phyloP scores from a whole-genome alignment of 1,140 invertebrate genomes.

The Proctacanthus coquilletti region DNA sequence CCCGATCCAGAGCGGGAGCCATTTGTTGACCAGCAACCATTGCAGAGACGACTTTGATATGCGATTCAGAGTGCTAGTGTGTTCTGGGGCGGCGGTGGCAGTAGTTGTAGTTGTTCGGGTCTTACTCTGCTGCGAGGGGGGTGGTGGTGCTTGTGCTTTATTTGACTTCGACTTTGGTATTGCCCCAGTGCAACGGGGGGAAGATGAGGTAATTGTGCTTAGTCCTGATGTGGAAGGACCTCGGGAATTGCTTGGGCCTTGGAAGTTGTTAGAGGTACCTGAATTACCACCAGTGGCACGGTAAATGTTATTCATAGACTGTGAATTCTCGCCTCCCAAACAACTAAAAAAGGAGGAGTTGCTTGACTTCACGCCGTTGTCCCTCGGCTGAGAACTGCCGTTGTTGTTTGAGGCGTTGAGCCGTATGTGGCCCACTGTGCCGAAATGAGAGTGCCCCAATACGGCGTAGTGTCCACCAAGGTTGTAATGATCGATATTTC shows the following conservation, averaged over 20 bases:
- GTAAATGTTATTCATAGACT: conserved; percentile 29
- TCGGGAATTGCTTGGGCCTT: no score
- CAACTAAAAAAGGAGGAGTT: conserved; percentile 28
- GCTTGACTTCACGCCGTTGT: conserved; percentile 21
- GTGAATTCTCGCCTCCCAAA: conserved; percentile 27
- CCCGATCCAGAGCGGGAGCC: conserved; percentile 39
- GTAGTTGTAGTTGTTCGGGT: not conserved
- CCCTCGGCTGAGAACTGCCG: conserved; percentile 4
- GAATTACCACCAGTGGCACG: conserved; percentile 14
- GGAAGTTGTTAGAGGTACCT: conserved; percentile 5
- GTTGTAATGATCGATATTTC: conserved; percentile 38
- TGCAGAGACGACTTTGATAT: conserved; percentile 40
- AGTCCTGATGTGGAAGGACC: no score
- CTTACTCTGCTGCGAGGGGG: no score
- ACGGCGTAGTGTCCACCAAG: conserved; percentile 28
- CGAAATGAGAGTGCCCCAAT: conserved; percentile 27
- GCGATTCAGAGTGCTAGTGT: conserved; percentile 23
- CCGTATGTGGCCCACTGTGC: conserved; percentile 26
- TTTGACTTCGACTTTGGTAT: no score
- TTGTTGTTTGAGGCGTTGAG: conserved; percentile 15
- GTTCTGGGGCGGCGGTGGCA: conserved; percentile 8
- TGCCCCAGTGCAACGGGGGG: no score
- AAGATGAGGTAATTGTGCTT: no score
- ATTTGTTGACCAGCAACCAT: conserved; percentile 40
- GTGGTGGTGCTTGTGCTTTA: no score